Base-by-base conservation (phyloP, 2,888 invertebrate species). In the Marronus borbonicus region DNA sequence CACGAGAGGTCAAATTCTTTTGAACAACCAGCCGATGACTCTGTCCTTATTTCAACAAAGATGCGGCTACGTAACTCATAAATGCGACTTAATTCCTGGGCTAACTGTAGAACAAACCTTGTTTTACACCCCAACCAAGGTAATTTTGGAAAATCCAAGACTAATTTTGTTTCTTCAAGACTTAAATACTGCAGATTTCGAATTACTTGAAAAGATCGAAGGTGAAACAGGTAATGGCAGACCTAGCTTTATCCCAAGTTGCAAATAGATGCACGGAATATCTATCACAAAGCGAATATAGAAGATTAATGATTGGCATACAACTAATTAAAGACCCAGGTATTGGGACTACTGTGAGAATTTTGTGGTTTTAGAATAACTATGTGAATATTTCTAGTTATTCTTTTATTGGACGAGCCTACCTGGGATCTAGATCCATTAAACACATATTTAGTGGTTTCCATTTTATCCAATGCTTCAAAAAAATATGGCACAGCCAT, bases 261-360 rank as follows among this genome's bases (percentile, higher is more conserved):
- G 94, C 96, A 0, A 93, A 95, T 86, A 93, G 95, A 85, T 94
- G 94, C 78, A 94, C 97, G 1, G 94, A 95, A 82, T 93, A 94
- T 83, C 90, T 99, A 60, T 95, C 95, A 17, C 94, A 95, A 81
- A 97, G 98, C 84, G 98, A 98, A 89, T 95, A 96, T 83, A 90
- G 98, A 82, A 91, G 98, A 83, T 90, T 99, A 39, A 94, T 97
- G 84, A 96, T 99, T 82, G 98, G 98, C 0, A 93, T 97, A 0
- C 98, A 98, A 86, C 90, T 98, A 0, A 95, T 98, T 60, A 93
- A 97, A 86, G 98, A 99, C 90, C 98, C 98, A 82, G 94, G 97
- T 96, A 89, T 44, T 44, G 44, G 44, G 8, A 44, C 12, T 44
- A 2, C 12, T 44, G 31, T 31, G 8, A 1, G 12, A 44, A 44